Evolutionary conservation across 2,888 invertebrate species (phyloP).

Genomic region (Antitype chi): DNA sequence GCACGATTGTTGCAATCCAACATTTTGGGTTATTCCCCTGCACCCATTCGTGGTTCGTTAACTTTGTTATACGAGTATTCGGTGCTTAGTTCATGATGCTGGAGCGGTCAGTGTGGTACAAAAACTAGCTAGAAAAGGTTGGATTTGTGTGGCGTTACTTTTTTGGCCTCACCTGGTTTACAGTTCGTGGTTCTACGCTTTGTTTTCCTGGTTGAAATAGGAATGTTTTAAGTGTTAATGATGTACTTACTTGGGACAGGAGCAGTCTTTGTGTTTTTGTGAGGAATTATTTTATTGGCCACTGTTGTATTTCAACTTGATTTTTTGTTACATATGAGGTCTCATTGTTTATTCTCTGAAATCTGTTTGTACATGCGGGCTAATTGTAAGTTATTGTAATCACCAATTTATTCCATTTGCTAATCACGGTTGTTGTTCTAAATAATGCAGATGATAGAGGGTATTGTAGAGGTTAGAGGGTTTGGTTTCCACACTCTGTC

Average conservation of each 20-base stretch:
- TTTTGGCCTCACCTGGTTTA: slow-evolving; percentile 46
- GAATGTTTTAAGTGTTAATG: slow-evolving; percentile 27
- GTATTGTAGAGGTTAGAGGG: no score
- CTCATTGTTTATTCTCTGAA: not conserved
- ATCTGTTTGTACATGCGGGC: not conserved
- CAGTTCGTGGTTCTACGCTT: slow-evolving; percentile 20
- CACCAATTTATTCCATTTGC: not conserved
- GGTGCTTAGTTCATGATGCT: slow-evolving; percentile 84
- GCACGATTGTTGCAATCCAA: slow-evolving; percentile 86
- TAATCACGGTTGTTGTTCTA: not conserved
- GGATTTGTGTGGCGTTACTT: slow-evolving; percentile 52
- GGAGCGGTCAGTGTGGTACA: slow-evolving; percentile 67
- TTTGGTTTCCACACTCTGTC: no score
- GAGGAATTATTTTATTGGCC: not conserved
- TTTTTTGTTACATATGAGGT: not conserved
- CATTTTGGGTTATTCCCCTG: slow-evolving; percentile 84
- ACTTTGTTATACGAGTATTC: slow-evolving; percentile 86
- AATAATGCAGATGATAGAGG: no score
- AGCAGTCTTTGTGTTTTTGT: not conserved
- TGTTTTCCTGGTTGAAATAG: slow-evolving; percentile 34
- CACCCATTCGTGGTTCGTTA: slow-evolving; percentile 88
- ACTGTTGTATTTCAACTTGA: not conserved
- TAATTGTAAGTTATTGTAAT: not conserved
- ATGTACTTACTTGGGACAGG: slow-evolving; percentile 22
- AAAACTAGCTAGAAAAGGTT: slow-evolving; percentile 60